phyloP scores from a whole-genome alignment of 2,113 vertebrate genomes.

The Numida meleagris region DNA sequence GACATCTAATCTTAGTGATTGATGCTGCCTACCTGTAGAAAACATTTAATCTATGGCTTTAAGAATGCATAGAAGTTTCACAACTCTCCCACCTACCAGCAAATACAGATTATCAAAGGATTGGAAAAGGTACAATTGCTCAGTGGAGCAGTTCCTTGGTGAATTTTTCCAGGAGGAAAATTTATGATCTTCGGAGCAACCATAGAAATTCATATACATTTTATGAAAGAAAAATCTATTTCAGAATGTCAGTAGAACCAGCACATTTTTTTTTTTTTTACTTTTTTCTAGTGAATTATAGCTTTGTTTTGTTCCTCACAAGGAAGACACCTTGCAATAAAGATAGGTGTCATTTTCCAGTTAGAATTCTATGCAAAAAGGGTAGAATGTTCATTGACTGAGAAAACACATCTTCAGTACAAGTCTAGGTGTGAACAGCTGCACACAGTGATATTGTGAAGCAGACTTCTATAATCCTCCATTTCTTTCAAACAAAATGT shows the following conservation, averaged over 20 bases:
- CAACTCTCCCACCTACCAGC: background rate
- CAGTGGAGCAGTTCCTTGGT: background rate
- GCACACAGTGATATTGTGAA: accelerated
- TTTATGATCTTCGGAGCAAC: background rate
- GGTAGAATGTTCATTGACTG: background rate
- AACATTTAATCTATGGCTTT: background rate
- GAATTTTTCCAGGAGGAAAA: background rate
- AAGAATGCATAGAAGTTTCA: background rate
- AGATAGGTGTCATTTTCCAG: background rate
- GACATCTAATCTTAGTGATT: background rate
- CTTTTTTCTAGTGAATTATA: background rate
- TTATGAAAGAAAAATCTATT: background rate
- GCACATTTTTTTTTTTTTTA: background rate
- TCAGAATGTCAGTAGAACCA: background rate
- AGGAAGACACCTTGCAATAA: background rate
- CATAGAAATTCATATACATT: background rate
- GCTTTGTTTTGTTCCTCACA: background rate
- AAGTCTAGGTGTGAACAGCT: background rate
- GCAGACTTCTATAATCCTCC: background rate
- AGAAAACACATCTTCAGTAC: background rate
- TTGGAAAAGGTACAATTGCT: background rate
- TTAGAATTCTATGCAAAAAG: background rate
- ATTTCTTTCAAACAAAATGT: background rate
- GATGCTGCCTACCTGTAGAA: background rate
- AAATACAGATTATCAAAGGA: background rate